Conservation (phyloP, 1,140 invertebrate genomes). For the Polyergus mexicanus region DNA sequence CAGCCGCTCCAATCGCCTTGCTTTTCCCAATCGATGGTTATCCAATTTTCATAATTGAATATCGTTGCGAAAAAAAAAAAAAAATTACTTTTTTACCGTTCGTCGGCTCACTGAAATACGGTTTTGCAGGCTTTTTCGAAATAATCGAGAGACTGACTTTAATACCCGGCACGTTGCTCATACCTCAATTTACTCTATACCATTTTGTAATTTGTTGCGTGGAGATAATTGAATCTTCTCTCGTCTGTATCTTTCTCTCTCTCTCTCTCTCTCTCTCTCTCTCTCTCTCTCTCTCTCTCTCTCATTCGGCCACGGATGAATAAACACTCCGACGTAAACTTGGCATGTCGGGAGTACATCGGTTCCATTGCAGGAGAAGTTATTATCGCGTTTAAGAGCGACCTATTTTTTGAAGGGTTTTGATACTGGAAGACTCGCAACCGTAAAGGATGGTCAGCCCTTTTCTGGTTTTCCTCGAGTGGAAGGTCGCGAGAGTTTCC, state of each 20-base stretch:
- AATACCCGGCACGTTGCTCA: slow-evolving; percentile 52
- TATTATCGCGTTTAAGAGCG: slow-evolving; percentile 58
- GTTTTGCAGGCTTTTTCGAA: slow-evolving; percentile 46
- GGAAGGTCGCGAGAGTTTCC: slow-evolving; percentile 42
- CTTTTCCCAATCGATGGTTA: slow-evolving; percentile 45
- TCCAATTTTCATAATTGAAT: slow-evolving; percentile 61
- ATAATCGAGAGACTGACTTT: slow-evolving; percentile 44
- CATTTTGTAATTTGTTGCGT: slow-evolving; percentile 63
- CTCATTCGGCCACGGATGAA: slow-evolving; percentile 26
- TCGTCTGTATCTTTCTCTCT: background rate
- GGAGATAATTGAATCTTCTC: slow-evolving; percentile 58
- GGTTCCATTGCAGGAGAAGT: slow-evolving; percentile 35
- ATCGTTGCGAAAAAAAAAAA: slow-evolving; percentile 24
- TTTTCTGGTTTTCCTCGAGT: slow-evolving; percentile 55
- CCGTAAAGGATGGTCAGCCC: slow-evolving; percentile 50
- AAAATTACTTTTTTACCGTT: slow-evolving; percentile 24
- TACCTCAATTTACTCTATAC: slow-evolving; percentile 57
- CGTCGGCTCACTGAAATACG: slow-evolving; percentile 27
- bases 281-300: too few species aligned
- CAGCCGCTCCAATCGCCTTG: slow-evolving; percentile 4
- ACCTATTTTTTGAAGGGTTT: slow-evolving; percentile 61
- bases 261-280: slow-evolving; percentile 18
- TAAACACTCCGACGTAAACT: slow-evolving; percentile 61
- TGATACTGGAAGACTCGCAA: slow-evolving; percentile 46
- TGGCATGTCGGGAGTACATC: slow-evolving; percentile 37